Base-by-base conservation (phyloP, 2,797 vertebrate species). In the Vespertilio murinus region DNA sequence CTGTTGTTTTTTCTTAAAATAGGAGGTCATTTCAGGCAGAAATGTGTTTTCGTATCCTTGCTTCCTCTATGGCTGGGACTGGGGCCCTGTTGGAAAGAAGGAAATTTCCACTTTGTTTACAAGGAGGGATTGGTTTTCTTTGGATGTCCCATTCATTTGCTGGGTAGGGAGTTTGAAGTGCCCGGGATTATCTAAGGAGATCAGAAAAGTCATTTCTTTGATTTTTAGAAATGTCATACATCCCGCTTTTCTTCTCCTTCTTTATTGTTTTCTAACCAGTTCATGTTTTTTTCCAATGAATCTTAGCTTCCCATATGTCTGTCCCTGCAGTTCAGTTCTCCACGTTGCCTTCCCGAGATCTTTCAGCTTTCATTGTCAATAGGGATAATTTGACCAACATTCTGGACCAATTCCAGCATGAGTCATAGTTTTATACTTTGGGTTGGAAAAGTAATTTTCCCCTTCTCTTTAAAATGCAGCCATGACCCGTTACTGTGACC, bases 1-100 rank as follows among this genome's bases (percentile, higher is more conserved):
- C 95, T 96, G 96, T 97, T 97, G 96, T 96, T 96, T 96, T 96
- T 97, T 96, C 97, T 97, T 97, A 97, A 97, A 97, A 97, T 97
- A 97, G 96, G 90, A 97, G 96, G 96, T 97, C 96, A 97, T 96
- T 96, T 97, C 96, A 97, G 97, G 97, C 96, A 97, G 95, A 95
- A 86, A 91, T 96, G 90, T 95, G 97, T 97, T 97, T 97, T 97
- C 49, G 71, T 89, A 80, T 95, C 93, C 90, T 65, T 94, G 88
- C 75, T 97, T 97, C 96, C 91, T 96, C 84, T 88, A 84, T 45
- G 84, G 64, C 47, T 97, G 93, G 88, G 79, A 93, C 96, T 97
- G 86, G 82, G 73, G 64, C 96, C 78, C 86, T 93, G 94, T 94
- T 95, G 95, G 94, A 97, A 97, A 97, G 96, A 96, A 87, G 82